Conservation (phyloP, 2,888 invertebrate genomes). For the Caradrina clavipalpis region DNA sequence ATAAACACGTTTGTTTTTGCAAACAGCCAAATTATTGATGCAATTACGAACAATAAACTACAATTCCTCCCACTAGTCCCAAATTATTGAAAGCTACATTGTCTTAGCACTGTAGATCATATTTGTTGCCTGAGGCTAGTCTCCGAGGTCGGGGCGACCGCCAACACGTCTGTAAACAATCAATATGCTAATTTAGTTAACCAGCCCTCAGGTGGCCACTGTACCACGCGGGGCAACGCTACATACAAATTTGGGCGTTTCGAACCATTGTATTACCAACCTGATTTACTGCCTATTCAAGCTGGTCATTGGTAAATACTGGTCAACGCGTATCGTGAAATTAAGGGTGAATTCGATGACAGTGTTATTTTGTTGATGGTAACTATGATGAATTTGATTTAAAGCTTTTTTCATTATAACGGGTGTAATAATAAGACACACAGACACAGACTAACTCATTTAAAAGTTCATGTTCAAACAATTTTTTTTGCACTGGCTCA, state of each 20-base stretch:
- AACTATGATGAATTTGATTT: not conserved
- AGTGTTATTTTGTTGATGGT: constrained; percentile 16
- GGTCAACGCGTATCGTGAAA: constrained; percentile 20
- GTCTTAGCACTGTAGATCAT: constrained; percentile 52
- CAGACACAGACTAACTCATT: no score
- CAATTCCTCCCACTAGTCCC: constrained; percentile 15
- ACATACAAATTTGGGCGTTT: constrained; percentile 64
- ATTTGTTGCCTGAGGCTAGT: constrained; percentile 45
- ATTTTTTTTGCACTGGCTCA: no score
- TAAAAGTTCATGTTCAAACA: no score
- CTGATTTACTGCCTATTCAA: constrained; percentile 60
- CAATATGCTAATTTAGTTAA: constrained; percentile 83
- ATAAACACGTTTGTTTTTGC: not conserved
- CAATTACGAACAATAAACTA: constrained; percentile 12
- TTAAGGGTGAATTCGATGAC: constrained; percentile 17
- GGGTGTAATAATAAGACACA: no score
- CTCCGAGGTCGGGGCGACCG: constrained; percentile 48
- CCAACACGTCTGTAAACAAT: constrained; percentile 81
- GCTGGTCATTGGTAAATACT: constrained; percentile 36
- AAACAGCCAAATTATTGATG: not conserved
- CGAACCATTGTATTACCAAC: constrained; percentile 57
- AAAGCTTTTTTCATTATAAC: no score
- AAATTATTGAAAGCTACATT: constrained; percentile 44
- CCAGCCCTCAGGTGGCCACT: constrained; percentile 71
- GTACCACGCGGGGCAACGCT: constrained; percentile 46